A percentile compares a stretch with the other conserved stretches of the same genome.
These are phyloP conservation scores for Phaethornis superciliosus DNA, from an alignment of 2,113 vertebrate species.

Conservation along the genomic window DNA sequence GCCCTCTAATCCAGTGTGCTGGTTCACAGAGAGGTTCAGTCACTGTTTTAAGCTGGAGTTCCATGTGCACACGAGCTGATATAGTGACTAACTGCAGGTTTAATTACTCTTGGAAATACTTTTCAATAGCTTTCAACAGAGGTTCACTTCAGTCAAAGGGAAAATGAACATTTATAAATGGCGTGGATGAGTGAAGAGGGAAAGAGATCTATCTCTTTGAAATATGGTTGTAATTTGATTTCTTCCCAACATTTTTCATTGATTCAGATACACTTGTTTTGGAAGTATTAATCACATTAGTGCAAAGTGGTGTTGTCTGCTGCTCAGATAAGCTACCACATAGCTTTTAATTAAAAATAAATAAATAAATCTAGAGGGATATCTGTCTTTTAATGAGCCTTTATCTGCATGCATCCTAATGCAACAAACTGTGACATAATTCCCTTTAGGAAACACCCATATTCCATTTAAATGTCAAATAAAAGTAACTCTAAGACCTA, in stretches of 20 bases:
- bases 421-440: background rate
- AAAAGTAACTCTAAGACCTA: background rate
- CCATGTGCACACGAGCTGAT: background rate
- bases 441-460: background rate
- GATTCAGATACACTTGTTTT: background rate
- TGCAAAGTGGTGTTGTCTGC: background rate
- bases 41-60: background rate
- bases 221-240: background rate
- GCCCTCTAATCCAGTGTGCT: background rate
- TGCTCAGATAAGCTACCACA: background rate
- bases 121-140: background rate
- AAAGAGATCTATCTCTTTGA: background rate
- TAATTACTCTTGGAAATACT: conserved; percentile 17
- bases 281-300: background rate
- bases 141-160: background rate
- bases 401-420: background rate
- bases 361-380: background rate
- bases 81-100: background rate
- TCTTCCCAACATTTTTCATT: background rate
- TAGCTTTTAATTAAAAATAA: background rate
- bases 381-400: background rate
- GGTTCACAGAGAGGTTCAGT: background rate
- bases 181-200: background rate
- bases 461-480: background rate
- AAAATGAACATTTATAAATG: background rate